Percentiles rank a stretch among this genome's conserved stretches.
Conservation (phyloP, 30 jellyfish, hydroid and myxozoan genomes). For the Chironex yamaguchii region DNA sequence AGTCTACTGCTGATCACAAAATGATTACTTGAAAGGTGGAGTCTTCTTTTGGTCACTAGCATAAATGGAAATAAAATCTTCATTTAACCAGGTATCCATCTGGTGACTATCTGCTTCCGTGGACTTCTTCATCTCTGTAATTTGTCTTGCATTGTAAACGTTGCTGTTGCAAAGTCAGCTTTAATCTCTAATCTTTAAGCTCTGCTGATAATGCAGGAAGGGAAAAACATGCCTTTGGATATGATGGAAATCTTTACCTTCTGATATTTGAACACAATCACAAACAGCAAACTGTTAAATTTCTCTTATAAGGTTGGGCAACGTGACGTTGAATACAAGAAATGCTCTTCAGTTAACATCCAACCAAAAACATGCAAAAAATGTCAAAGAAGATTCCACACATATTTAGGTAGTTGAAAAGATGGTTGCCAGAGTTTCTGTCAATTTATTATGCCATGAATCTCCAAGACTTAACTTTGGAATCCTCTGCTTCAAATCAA, state of each 20-base stretch:
- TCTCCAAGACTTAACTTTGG: conserved; percentile 20
- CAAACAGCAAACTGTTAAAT: not conserved
- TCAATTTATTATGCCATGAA: not conserved
- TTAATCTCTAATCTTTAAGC: too few relatives aligned
- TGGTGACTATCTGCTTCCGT: conserved; percentile 3
- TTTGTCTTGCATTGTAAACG: conserved; percentile 13
- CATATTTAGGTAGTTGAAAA: not conserved
- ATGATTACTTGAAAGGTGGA: conserved; percentile 26
- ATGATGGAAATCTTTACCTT: not conserved
- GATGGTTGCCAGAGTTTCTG: conserved; percentile 10
- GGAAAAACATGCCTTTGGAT: conserved; percentile 23
- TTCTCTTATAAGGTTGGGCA: conserved; percentile 4
- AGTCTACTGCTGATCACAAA: conserved; percentile 38
- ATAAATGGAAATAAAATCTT: conserved; percentile 9
- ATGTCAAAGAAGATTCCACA: not conserved
- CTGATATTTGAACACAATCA: not conserved
- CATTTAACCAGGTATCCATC: conserved; percentile 1
- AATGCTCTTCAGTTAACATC: conserved; percentile 28
- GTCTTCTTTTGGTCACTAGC: conserved; percentile 31
- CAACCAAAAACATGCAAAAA: not conserved
- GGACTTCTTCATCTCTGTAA: conserved; percentile 40
- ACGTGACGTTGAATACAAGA: not conserved
- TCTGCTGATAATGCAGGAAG: not conserved
- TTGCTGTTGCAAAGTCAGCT: not conserved
- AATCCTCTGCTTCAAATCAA: conserved; percentile 44